Evolutionary conservation across 2,797 vertebrate species (phyloP).

Genomic region (Poecilia wingei): DNA sequence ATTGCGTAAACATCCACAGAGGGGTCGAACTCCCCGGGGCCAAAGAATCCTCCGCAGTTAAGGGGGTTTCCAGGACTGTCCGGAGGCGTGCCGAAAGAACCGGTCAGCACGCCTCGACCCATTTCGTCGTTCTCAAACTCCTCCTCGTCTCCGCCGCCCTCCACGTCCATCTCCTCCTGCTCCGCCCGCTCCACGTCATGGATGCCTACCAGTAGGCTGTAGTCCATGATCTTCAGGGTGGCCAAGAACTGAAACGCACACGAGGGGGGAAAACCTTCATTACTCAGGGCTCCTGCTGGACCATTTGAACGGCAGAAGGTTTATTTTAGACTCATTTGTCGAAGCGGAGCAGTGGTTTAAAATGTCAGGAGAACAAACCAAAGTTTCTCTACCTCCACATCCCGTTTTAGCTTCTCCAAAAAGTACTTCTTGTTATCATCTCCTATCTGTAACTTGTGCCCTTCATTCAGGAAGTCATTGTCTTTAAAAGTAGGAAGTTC

Average conservation of each 20-base stretch:
- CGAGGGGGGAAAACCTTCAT: neutral
- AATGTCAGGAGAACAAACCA: neutral
- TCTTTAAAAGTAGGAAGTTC: conserved; percentile 95
- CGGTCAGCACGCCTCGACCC: conserved; percentile 82
- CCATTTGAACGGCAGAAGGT: neutral
- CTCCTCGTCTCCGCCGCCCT: conserved; percentile 86
- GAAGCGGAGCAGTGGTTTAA: neutral
- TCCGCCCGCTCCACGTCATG: conserved; percentile 93
- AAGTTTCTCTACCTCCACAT: conserved; percentile 85
- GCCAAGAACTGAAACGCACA: conserved; percentile 85
- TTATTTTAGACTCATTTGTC: neutral
- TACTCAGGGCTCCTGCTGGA: neutral
- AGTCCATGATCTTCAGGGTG: conserved; percentile 96
- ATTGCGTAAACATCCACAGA: conserved; percentile 94
- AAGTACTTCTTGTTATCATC: conserved; percentile 96
- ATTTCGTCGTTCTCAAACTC: conserved; percentile 88
- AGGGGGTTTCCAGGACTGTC: conserved; percentile 93
- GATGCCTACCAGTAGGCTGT: conserved; percentile 92
- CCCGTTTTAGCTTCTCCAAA: conserved; percentile 92
- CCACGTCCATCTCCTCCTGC: conserved; percentile 95
- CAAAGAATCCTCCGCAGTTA: conserved; percentile 90
- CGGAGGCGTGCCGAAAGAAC: conserved; percentile 91
- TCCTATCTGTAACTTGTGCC: conserved; percentile 91
- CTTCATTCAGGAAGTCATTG: conserved; percentile 95
- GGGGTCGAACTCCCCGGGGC: conserved; percentile 92